Evolutionary conservation across 1,140 invertebrate species (phyloP).

Genomic region (Coenobita brevimanus): DNA sequence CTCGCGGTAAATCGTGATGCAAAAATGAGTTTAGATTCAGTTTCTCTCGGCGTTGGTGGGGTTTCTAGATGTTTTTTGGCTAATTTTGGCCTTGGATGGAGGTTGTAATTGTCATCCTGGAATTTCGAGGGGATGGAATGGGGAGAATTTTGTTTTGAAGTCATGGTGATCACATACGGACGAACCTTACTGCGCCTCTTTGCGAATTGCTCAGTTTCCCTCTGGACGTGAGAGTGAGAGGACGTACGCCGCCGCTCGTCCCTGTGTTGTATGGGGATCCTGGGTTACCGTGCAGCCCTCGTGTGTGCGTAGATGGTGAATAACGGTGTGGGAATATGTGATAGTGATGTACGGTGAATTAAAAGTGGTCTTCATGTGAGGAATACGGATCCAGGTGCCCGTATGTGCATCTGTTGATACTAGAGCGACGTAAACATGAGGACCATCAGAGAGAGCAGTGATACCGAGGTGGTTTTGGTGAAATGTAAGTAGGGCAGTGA

Average conservation of each 20-base stretch:
- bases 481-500: constrained; percentile 51
- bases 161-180: too few relatives aligned
- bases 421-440: constrained; percentile 11
- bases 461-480: constrained; percentile 35
- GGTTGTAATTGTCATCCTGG: too few relatives aligned
- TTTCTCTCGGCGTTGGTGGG: too few relatives aligned
- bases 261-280: background rate
- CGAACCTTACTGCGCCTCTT: too few relatives aligned
- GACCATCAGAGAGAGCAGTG: constrained; percentile 39
- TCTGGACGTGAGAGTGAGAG: constrained; percentile 18
- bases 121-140: too few relatives aligned
- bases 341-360: background rate
- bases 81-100: too few relatives aligned
- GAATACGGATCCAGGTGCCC: background rate
- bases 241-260: constrained; percentile 11
- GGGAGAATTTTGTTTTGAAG: too few relatives aligned
- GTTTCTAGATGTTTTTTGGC: too few relatives aligned
- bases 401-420: background rate
- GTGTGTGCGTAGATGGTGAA: too few relatives aligned
- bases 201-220: constrained; percentile 34
- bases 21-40: too few relatives aligned
- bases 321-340: background rate
- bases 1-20: too few relatives aligned
- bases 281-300: background rate
- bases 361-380: background rate